Evolutionary conservation across 37 sponge, comb jelly and placozoan genomes (phyloP).

Genomic region (Tethya wilhelma): DNA sequence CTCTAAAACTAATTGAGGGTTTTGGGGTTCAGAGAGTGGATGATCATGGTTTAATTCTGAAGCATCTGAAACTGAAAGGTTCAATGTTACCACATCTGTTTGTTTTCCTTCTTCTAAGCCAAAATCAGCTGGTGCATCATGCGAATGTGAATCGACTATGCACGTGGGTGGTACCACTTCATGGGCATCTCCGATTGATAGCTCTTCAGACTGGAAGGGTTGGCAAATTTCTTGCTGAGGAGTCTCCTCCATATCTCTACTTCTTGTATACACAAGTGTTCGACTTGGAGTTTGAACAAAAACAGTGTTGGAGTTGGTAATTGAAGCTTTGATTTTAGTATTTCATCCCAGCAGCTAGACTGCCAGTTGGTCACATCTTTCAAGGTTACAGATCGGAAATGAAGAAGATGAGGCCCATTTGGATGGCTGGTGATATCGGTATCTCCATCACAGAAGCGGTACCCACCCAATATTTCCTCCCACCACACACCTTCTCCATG

Average conservation of each 20-base stretch:
- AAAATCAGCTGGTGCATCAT: too few relatives aligned
- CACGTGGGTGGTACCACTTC: background rate
- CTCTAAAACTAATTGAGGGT: background rate
- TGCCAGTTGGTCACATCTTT: background rate
- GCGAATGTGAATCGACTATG: too few relatives aligned
- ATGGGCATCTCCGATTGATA: background rate
- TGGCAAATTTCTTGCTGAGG: background rate
- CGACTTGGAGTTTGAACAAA: too few relatives aligned
- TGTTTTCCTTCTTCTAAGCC: too few relatives aligned
- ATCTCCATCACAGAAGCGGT: slow-evolving; percentile 5
- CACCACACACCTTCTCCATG: too few relatives aligned
- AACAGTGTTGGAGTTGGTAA: background rate
- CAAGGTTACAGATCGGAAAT: background rate
- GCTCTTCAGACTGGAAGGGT: too few relatives aligned
- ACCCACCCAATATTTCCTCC: background rate
- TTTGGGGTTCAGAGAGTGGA: too few relatives aligned
- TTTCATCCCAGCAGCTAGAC: background rate
- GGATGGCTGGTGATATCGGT: background rate
- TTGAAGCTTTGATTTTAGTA: background rate
- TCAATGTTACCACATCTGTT: too few relatives aligned
- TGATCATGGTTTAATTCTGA: too few relatives aligned
- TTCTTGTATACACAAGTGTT: too few relatives aligned
- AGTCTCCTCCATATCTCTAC: background rate
- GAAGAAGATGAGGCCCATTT: background rate
- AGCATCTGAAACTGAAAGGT: too few relatives aligned